Evolutionary conservation across 2,797 vertebrate species (phyloP).

Genomic region (Toxotes lorentzi): DNA sequence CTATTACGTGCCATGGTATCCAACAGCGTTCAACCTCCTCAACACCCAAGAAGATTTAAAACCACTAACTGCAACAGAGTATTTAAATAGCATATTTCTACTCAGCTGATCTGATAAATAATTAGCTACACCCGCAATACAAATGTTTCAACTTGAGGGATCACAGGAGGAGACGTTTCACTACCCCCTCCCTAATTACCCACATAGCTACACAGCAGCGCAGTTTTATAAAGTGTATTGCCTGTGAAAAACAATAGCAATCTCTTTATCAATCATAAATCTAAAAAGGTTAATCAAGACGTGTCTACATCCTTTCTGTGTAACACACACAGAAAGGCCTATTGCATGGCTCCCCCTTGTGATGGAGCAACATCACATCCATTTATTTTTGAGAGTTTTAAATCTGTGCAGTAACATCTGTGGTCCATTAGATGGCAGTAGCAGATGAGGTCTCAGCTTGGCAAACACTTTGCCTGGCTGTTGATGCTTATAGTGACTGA

Average conservation of each 20-base stretch:
- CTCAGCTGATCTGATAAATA: not conserved
- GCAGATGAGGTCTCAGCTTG: slow-evolving; percentile 9
- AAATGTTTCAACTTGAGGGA: not conserved
- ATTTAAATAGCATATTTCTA: not conserved
- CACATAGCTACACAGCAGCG: not conserved
- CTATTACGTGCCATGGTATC: not conserved
- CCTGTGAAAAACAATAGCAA: not conserved
- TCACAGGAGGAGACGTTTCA: not conserved
- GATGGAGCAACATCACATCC: slow-evolving; percentile 29
- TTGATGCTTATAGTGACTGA: not conserved
- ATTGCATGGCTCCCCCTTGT: slow-evolving; percentile 71
- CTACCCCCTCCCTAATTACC: not conserved
- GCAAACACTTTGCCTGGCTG: not conserved
- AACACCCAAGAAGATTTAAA: slow-evolving; percentile 1
- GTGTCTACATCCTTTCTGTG: not conserved
- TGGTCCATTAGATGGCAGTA: slow-evolving; percentile 70
- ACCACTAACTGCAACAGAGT: not conserved
- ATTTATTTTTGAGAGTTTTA: not conserved
- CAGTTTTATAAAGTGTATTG: not conserved
- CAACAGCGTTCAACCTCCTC: not conserved
- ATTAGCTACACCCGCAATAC: not conserved
- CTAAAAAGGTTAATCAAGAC: not conserved
- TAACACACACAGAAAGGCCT: not conserved
- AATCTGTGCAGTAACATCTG: slow-evolving; percentile 18
- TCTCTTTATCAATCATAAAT: not conserved